Conservation (phyloP, 2,113 vertebrate species). For the Ceratotherium simum region DNA sequence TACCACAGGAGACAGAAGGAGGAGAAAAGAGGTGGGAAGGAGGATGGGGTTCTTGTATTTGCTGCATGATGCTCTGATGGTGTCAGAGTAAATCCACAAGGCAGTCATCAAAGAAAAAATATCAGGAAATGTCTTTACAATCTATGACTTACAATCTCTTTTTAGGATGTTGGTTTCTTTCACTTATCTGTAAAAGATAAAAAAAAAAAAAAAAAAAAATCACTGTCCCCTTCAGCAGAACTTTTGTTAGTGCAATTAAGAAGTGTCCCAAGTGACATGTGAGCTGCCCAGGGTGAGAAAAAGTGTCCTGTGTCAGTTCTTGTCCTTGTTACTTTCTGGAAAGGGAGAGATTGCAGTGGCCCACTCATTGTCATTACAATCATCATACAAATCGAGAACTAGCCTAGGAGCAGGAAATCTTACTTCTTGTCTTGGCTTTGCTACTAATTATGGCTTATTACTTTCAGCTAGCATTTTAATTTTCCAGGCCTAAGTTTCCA, state of each 20-base stretch:
- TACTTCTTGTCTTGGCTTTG: not conserved
- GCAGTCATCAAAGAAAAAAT: not conserved
- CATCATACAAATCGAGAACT: not conserved
- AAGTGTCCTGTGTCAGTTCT: not conserved
- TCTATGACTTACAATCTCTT: not conserved
- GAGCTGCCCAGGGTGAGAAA: not conserved
- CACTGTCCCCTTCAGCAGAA: not conserved
- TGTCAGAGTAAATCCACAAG: not conserved
- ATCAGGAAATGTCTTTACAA: not conserved
- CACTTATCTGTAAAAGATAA: not conserved
- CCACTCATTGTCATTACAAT: not conserved
- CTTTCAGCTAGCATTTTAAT: constrained; percentile 15
- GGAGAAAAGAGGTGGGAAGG: not conserved
- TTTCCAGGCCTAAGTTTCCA: not conserved
- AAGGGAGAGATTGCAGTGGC: not conserved
- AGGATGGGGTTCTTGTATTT: not conserved
- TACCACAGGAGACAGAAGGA: not conserved
- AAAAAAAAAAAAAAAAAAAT: not conserved
- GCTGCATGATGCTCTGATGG: not conserved
- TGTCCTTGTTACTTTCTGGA: not conserved
- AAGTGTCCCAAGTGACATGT: not conserved
- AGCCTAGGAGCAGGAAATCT: not conserved
- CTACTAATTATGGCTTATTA: not conserved
- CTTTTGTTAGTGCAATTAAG: not conserved
- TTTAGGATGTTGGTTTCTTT: constrained; percentile 7